Percentiles rank a stretch among this genome's conserved stretches.
Conservation (phyloP, 1,140 invertebrate genomes). For the Oryctes rhinoceros region DNA sequence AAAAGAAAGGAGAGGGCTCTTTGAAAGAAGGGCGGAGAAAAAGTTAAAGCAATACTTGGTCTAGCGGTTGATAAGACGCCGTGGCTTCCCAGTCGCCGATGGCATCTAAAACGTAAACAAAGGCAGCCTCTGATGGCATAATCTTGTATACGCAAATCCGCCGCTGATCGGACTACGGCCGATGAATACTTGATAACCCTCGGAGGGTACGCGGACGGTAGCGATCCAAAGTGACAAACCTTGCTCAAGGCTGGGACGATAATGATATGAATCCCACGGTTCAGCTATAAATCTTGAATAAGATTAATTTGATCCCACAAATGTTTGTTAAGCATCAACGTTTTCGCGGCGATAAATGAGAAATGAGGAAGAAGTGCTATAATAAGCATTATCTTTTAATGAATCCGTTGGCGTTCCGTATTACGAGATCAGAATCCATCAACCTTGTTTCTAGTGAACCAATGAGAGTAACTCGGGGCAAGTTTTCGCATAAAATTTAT, state of each 20-base stretch:
- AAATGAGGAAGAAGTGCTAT: too few species aligned
- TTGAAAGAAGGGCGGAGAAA: not conserved
- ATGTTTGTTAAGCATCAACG: too few species aligned
- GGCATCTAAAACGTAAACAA: constrained; percentile 33
- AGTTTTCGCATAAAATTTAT: too few species aligned
- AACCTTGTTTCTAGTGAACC: too few species aligned
- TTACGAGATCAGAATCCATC: too few species aligned
- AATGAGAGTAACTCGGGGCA: too few species aligned
- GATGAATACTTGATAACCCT: constrained; percentile 32
- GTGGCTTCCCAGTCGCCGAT: not conserved
- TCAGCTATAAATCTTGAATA: too few species aligned
- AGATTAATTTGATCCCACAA: too few species aligned
- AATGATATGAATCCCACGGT: too few species aligned
- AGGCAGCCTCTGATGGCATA: constrained; percentile 20
- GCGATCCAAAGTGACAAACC: constrained; percentile 4
- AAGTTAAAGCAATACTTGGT: constrained; percentile 15
- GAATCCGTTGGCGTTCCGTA: too few species aligned
- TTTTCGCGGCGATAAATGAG: too few species aligned
- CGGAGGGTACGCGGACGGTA: not conserved
- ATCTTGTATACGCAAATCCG: constrained; percentile 37
- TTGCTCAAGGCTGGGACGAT: not conserved
- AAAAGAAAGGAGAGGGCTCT: not conserved
- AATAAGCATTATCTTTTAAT: too few species aligned
- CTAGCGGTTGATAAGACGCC: constrained; percentile 21
- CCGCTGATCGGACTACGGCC: not conserved